phyloP scores from a whole-genome alignment of 1,140 invertebrate genomes.

The Pectinophora gossypiella region DNA sequence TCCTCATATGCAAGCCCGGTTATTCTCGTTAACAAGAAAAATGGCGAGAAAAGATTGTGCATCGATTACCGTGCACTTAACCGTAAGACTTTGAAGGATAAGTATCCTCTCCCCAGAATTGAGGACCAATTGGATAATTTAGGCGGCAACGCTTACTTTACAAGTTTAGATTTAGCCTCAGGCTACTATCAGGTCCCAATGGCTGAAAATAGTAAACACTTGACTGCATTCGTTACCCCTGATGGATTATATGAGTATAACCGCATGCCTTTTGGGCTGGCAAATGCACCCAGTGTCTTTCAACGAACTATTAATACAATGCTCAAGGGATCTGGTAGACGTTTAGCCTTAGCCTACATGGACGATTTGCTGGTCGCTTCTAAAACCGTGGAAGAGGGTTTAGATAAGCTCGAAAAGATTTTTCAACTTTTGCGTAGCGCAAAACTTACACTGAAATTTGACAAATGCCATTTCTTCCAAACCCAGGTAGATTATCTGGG shows the following conservation, averaged over 20 bases:
- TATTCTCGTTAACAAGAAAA: slow-evolving; percentile 25
- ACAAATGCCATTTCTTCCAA: slow-evolving; percentile 8
- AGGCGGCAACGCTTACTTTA: too few relatives aligned
- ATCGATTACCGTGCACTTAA: slow-evolving; percentile 13
- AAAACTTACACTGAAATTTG: slow-evolving; percentile 3
- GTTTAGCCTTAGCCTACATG: slow-evolving; percentile 2
- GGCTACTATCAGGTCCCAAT: too few relatives aligned
- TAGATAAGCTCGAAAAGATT: neutral
- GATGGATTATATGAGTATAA: too few relatives aligned
- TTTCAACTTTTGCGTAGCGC: neutral
- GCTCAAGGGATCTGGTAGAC: neutral
- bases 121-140: too few relatives aligned
- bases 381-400: neutral
- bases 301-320: slow-evolving; percentile 12
- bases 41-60: slow-evolving; percentile 20
- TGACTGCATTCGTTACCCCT: too few relatives aligned
- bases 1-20: slow-evolving; percentile 25
- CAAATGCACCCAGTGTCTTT: slow-evolving; percentile 3
- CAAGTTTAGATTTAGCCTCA: too few relatives aligned
- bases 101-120: slow-evolving; percentile 16
- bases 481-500: neutral
- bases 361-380: neutral
- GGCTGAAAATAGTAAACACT: too few relatives aligned
- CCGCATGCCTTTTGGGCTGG: neutral
- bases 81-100: slow-evolving; percentile 4